These are phyloP conservation scores for Bos indicus DNA, from an alignment of 2,113 vertebrate genomes.

Conservation along the genomic window DNA sequence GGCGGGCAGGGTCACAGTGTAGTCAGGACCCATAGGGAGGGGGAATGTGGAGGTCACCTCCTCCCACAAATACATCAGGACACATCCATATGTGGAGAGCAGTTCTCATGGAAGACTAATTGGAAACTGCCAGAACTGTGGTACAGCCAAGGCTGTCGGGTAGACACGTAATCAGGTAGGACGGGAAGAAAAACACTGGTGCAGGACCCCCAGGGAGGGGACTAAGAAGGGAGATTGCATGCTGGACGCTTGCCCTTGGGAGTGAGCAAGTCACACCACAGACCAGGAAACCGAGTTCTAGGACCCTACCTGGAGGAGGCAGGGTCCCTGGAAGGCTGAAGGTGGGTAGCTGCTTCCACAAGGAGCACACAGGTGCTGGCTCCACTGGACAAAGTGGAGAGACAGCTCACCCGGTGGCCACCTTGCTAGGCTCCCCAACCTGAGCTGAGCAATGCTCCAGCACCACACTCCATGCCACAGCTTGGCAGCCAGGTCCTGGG, in stretches of 20 bases:
- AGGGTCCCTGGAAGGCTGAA: background rate
- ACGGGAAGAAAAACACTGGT: no score
- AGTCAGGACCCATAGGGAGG: rapidly evolving
- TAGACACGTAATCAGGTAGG: background rate
- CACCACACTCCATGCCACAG: rapidly evolving
- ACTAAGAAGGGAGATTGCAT: background rate
- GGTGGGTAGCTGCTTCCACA: background rate
- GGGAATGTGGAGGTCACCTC: background rate
- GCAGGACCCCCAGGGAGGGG: background rate
- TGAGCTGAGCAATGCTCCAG: background rate
- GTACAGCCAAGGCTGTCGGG: background rate
- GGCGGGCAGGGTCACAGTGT: background rate
- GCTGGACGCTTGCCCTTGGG: background rate
- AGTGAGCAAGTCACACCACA: background rate
- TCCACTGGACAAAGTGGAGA: background rate
- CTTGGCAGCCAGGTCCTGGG: background rate
- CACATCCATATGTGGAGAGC: background rate
- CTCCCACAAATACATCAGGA: background rate
- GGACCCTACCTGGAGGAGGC: no score
- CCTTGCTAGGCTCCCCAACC: background rate
- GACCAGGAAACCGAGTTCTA: background rate
- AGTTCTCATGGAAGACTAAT: background rate
- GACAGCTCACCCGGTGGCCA: no score
- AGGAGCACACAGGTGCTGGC: background rate
- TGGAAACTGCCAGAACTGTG: background rate